Evolutionary conservation across 2,113 vertebrate species (phyloP).

Genomic region (Anolis carolinensis): DNA sequence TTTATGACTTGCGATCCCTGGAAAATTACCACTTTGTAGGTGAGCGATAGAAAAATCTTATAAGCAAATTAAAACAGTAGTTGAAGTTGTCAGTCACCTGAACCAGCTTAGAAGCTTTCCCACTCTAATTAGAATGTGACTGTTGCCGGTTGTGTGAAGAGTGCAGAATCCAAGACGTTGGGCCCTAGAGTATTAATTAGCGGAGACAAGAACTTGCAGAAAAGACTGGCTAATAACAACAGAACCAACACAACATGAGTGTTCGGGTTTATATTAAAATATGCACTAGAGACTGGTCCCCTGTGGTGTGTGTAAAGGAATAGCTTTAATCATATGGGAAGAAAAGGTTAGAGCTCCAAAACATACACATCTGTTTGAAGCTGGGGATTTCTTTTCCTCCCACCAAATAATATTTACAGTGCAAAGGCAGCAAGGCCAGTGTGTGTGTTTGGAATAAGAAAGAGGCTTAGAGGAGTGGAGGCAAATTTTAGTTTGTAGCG

Average conservation of each 20-base stretch:
- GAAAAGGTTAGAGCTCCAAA: conserved; percentile 88
- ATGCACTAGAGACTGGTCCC: conserved; percentile 86
- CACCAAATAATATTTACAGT: conserved; percentile 86
- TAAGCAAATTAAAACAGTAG: conserved; percentile 87
- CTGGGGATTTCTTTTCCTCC: conserved; percentile 68
- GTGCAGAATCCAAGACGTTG: conserved; percentile 84
- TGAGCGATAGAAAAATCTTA: conserved; percentile 86
- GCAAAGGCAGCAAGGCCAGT: conserved; percentile 81
- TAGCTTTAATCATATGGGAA: conserved; percentile 88
- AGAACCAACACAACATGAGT: conserved; percentile 88
- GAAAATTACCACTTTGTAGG: conserved; percentile 99
- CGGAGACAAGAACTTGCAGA: conserved; percentile 87
- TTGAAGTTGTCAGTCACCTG: conserved; percentile 85
- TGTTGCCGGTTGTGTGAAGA: conserved; percentile 87
- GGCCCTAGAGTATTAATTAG: conserved; percentile 92
- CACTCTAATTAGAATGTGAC: conserved; percentile 87
- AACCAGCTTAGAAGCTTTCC: conserved; percentile 82
- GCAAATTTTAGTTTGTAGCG: conserved; percentile 67
- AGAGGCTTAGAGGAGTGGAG: conserved; percentile 64
- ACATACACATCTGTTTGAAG: conserved; percentile 88
- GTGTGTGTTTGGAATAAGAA: conserved; percentile 84
- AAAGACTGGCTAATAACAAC: conserved; percentile 89
- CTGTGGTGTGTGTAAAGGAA: conserved; percentile 86
- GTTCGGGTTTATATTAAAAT: conserved; percentile 87
- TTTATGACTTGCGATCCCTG: conserved; percentile 97